Base-by-base conservation (phyloP, 2,888 invertebrate genomes). In the Emesis russula region DNA sequence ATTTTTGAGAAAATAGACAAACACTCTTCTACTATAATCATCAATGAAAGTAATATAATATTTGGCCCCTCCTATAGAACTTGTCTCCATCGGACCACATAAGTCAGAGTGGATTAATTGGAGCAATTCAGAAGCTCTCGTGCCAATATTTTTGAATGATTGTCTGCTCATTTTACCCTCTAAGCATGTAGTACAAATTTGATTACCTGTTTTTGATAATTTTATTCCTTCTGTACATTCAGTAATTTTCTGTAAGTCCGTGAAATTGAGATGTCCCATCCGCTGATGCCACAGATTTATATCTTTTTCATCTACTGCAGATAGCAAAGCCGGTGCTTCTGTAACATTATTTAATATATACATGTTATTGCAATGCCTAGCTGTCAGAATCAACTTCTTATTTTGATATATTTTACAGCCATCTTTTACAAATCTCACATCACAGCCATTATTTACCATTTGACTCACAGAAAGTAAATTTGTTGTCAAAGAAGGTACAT, bases 1-100 rank as follows among this genome's bases (percentile, higher is more conserved):
- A n/a, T 18, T 33, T 53, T 75, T 75, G 9, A 75, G 2, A 53
- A 75, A 75, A 33, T 75, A 75, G n/a, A 53, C 75, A 75, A 7
- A 75, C 5, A 77, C 77, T 77, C 18, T 77, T 63, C 77, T 63
- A 13, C 77, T 77, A 63, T 63, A 77, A 63, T 77, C 63, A 41
- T 63, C 77, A 25, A 77, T 77, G 18, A 77, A 77, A 63, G 77
- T 77, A 4, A 77, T 13, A 77, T 63, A 77, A 63, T 77, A 77
- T 77, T 38, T 66, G 25, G 77, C 77, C 9, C 77, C 77, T 41
- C 63, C 77, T 38, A 77, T 13, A 38, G 77, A 77, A 25, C 63
- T 77, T 41, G 77, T 77, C 77, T 77, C 66, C 77, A 77, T 77
- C 77, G 38, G 41, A 77, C 66, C 63, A 63, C 77, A 77, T 77